These are phyloP conservation scores for Sthenelais limicola DNA, from an alignment of 2,888 invertebrate genomes.

Conservation along the genomic window DNA sequence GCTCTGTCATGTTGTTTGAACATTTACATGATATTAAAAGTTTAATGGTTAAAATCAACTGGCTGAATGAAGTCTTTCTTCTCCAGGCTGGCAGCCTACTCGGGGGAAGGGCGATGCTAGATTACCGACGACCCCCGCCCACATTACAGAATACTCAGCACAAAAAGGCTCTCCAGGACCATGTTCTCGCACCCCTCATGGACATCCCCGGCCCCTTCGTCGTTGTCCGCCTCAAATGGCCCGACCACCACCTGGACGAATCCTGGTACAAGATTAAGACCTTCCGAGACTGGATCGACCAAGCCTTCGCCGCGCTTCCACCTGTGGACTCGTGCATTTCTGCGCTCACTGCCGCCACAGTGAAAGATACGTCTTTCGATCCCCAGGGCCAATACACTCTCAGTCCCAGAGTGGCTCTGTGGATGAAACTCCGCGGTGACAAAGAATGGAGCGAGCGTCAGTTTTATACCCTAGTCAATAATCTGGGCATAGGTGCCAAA, in stretches of 20 bases:
- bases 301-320: not conserved
- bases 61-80: too few species aligned
- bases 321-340: constrained; percentile 12
- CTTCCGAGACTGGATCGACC: constrained; percentile 11
- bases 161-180: too few species aligned
- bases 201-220: constrained; percentile 11
- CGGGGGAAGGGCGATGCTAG: too few species aligned
- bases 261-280: constrained; percentile 3
- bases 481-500: not conserved
- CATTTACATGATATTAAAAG: too few species aligned
- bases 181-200: constrained; percentile 12
- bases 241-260: not conserved
- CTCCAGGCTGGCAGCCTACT: too few species aligned
- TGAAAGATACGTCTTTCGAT: not conserved
- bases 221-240: constrained; percentile 14
- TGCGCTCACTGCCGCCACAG: constrained; percentile 22
- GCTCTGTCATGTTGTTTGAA: too few species aligned
- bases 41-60: too few species aligned
- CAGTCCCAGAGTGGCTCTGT: constrained; percentile 12
- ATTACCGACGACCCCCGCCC: too few species aligned
- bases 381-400: not conserved
- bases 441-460: not conserved
- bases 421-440: constrained; percentile 4
- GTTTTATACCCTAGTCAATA: too few species aligned
- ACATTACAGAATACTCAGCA: too few species aligned